Percentiles rank a stretch among this genome's conserved stretches.
phyloP scores from a whole-genome alignment of 2,113 vertebrate genomes.

The Theristicus caerulescens region DNA sequence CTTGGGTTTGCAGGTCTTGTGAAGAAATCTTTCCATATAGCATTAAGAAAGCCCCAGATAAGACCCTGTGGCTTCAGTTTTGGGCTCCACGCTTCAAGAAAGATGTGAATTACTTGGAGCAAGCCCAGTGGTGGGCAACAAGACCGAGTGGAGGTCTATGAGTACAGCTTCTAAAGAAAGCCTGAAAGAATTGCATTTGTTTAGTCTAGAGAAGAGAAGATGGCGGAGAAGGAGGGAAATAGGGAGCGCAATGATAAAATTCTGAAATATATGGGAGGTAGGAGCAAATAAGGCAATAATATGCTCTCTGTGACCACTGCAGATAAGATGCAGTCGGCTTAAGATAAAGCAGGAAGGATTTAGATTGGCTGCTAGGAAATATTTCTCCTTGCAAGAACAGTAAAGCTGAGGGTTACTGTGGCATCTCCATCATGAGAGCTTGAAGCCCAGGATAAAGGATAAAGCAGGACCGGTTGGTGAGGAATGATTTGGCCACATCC shows the following conservation, averaged over 20 bases:
- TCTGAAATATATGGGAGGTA: not conserved
- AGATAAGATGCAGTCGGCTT: not conserved
- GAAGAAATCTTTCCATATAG: not conserved
- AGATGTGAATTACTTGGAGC: not conserved
- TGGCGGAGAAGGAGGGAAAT: not conserved
- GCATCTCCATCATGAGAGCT: not conserved
- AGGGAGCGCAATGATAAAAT: not conserved
- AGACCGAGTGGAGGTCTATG: not conserved
- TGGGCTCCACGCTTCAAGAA: not conserved
- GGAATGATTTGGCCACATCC: not conserved
- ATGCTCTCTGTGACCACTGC: not conserved
- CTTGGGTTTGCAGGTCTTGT: not conserved
- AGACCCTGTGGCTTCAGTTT: not conserved
- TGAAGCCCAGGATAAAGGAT: not conserved
- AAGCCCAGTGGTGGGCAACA: not conserved
- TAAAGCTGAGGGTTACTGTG: not conserved
- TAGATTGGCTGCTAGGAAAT: not conserved
- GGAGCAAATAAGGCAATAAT: not conserved
- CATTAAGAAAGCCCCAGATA: not conserved
- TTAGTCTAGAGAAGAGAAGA: not conserved
- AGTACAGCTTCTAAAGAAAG: not conserved
- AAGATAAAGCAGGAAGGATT: not conserved
- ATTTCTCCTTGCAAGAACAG: not conserved
- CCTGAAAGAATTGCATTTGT: not conserved
- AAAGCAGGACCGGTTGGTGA: rapidly evolving